These are phyloP conservation scores for Mya arenaria DNA, from an alignment of 1,140 invertebrate genomes.

Conservation along the genomic window DNA sequence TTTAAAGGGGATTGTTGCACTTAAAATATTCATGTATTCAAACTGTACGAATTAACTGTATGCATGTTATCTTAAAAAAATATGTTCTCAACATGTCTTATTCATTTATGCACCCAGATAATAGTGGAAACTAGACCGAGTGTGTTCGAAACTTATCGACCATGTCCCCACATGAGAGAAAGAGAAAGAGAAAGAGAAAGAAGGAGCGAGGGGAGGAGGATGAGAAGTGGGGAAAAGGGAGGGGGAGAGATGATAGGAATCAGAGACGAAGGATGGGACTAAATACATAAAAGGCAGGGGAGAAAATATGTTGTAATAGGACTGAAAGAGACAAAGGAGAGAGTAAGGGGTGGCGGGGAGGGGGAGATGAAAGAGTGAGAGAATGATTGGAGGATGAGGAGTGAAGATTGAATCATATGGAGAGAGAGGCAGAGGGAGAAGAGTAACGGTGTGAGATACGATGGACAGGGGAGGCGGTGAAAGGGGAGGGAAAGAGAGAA, in stretches of 20 bases:
- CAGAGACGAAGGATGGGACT: not conserved
- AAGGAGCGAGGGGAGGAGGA: not conserved
- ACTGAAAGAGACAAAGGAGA: not conserved
- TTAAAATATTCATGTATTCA: no score
- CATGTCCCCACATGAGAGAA: no score
- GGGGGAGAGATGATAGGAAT: not conserved
- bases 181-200: not conserved
- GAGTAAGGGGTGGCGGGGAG: not conserved
- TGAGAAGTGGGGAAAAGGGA: not conserved
- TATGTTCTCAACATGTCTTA: no score
- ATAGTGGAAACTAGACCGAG: no score
- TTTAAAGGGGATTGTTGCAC: no score
- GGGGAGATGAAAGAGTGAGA: not conserved
- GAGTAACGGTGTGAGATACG: not conserved
- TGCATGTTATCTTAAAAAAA: no score
- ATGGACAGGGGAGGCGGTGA: not conserved
- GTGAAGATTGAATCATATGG: not conserved
- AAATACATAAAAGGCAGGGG: no score
- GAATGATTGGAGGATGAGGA: not conserved
- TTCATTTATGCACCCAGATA: no score
- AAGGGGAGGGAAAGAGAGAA: not conserved
- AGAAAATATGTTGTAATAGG: not conserved
- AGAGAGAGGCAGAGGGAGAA: not conserved
- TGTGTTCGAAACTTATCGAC: no score
- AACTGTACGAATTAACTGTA: no score